These are phyloP conservation scores for Aporophyla lueneburgensis DNA, from an alignment of 2,888 invertebrate species.

Conservation along the genomic window DNA sequence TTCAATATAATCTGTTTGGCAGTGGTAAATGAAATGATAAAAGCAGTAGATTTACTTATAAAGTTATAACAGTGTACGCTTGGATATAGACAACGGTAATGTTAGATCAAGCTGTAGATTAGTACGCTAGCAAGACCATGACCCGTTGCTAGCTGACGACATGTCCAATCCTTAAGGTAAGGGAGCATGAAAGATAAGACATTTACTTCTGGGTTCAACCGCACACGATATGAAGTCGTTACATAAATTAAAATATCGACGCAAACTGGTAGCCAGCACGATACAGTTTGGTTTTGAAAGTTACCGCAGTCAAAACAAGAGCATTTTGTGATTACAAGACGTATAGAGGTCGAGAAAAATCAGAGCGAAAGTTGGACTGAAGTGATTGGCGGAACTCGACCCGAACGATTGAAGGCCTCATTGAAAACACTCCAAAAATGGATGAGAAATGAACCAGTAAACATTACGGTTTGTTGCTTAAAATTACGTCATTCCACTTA, in stretches of 20 bases:
- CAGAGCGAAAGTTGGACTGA: constrained; percentile 82
- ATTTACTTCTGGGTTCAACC: constrained; percentile 65
- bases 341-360: constrained; percentile 85
- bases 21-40: constrained; percentile 4
- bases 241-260: constrained; percentile 74
- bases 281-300: constrained; percentile 79
- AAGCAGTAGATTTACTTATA: constrained; percentile 4
- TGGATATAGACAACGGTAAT: constrained; percentile 8
- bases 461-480: constrained; percentile 51
- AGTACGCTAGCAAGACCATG: constrained; percentile 19
- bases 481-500: constrained; percentile 68
- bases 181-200: constrained; percentile 51
- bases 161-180: constrained; percentile 42
- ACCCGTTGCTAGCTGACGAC: constrained; percentile 22
- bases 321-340: constrained; percentile 72
- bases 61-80: constrained; percentile 1
- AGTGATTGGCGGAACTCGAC: constrained; percentile 84
- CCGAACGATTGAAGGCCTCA: constrained; percentile 81
- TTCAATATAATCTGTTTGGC: background rate
- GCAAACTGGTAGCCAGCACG: constrained; percentile 71
- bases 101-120: constrained; percentile 34
- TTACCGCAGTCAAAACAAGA: constrained; percentile 76
- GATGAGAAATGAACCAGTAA: constrained; percentile 76
- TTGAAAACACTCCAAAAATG: constrained; percentile 83
- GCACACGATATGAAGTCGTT: constrained; percentile 59